Evolutionary conservation across 2,888 invertebrate genomes (phyloP).

Genomic region (Lobophora halterata): DNA sequence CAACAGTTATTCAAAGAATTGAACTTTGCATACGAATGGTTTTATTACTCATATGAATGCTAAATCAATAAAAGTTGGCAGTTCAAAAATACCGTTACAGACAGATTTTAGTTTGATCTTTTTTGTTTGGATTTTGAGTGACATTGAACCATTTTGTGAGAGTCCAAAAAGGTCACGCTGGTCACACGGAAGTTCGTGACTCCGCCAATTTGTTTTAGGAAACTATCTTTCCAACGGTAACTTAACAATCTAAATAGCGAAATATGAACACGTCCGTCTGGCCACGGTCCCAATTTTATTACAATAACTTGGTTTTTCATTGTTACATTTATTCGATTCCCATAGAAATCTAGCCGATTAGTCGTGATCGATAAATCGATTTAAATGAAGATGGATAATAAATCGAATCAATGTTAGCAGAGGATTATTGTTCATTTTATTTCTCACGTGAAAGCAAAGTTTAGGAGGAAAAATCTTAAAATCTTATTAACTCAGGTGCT

Average conservation of each 20-base stretch:
- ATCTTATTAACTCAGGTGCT: too few relatives aligned
- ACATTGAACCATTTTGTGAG: constrained; percentile 35
- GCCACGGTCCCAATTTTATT: constrained; percentile 41
- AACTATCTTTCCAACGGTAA: constrained; percentile 36
- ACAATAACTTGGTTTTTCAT: constrained; percentile 39
- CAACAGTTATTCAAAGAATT: constrained; percentile 24
- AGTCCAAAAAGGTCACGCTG: constrained; percentile 43
- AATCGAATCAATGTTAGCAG: constrained; percentile 39
- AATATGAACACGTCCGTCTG: constrained; percentile 46
- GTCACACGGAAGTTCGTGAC: constrained; percentile 52
- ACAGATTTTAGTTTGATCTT: too few relatives aligned
- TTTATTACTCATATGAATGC: constrained; percentile 25
- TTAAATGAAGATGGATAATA: constrained; percentile 34
- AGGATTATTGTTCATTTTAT: constrained; percentile 15
- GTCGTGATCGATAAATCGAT: constrained; percentile 44
- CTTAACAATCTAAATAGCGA: constrained; percentile 45
- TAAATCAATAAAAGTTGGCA: constrained; percentile 19
- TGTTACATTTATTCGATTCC: constrained; percentile 41
- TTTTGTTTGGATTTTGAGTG: too few relatives aligned
- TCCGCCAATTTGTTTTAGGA: constrained; percentile 42
- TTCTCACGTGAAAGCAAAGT: constrained; percentile 32
- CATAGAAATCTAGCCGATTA: constrained; percentile 41
- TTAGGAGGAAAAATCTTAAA: too few relatives aligned
- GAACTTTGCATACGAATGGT: constrained; percentile 27
- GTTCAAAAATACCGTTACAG: constrained; percentile 4